These are phyloP conservation scores for Episyrphus balteatus DNA, from an alignment of 1,140 invertebrate species.

Conservation along the genomic window DNA sequence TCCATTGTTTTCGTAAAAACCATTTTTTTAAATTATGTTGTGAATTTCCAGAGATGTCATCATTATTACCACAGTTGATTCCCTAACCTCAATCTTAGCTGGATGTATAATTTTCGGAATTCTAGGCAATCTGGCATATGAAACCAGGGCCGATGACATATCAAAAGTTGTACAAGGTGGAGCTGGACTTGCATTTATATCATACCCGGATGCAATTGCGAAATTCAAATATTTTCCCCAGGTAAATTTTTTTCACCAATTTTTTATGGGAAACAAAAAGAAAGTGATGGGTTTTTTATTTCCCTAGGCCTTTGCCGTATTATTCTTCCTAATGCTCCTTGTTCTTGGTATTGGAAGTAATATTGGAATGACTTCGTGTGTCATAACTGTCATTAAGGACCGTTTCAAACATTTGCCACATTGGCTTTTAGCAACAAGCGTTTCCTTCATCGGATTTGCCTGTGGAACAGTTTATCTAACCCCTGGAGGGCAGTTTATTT, in stretches of 20 bases:
- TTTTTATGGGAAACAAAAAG: neutral
- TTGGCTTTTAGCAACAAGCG: slow-evolving; percentile 46
- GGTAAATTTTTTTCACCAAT: slow-evolving; percentile 30
- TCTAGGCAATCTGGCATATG: slow-evolving; percentile 59
- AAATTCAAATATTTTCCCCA: slow-evolving; percentile 68
- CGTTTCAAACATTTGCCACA: slow-evolving; percentile 50
- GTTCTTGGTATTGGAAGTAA: slow-evolving; percentile 66
- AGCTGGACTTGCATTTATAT: slow-evolving; percentile 60
- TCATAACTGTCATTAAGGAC: slow-evolving; percentile 60
- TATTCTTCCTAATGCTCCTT: slow-evolving; percentile 84
- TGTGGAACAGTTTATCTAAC: slow-evolving; percentile 64
- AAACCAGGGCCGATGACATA: slow-evolving; percentile 42
- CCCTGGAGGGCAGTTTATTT: slow-evolving; percentile 74
- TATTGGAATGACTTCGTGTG: slow-evolving; percentile 52
- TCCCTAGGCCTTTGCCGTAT: slow-evolving; percentile 52
- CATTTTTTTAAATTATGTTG: slow-evolving; percentile 15
- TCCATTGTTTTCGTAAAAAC: neutral
- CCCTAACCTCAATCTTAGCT: slow-evolving; percentile 72
- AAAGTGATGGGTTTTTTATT: slow-evolving; percentile 23
- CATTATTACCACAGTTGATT: slow-evolving; percentile 64
- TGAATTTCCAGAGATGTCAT: slow-evolving; percentile 54
- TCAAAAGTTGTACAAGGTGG: slow-evolving; percentile 45
- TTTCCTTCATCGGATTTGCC: slow-evolving; percentile 51
- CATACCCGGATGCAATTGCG: slow-evolving; percentile 80
- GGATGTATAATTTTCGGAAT: slow-evolving; percentile 82